A percentile compares a stretch with the other conserved stretches of the same genome.
phyloP scores from a whole-genome alignment of 2,113 vertebrate genomes.

The Tachysurus vachellii region DNA sequence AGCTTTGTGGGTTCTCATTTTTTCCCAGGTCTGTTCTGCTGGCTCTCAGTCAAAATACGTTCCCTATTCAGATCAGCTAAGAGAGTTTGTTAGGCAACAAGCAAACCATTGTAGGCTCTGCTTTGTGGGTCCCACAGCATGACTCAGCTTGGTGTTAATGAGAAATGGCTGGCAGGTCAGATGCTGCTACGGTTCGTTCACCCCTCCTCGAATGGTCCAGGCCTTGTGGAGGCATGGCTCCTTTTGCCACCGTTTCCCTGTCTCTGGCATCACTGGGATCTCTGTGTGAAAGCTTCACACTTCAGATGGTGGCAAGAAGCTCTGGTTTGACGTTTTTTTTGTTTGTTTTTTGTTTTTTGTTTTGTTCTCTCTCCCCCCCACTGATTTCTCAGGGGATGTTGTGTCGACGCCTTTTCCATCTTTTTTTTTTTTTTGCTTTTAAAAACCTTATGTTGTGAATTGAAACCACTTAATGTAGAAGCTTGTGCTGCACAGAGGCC shows the following conservation, averaged over 20 bases:
- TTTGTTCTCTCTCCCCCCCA: too few species aligned
- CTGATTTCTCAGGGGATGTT: background rate
- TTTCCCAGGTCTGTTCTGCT: slow-evolving; percentile 32
- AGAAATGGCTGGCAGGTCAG: slow-evolving; percentile 48
- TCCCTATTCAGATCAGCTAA: slow-evolving; percentile 47
- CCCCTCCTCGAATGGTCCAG: slow-evolving; percentile 35
- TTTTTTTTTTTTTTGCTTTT: background rate
- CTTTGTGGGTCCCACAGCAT: slow-evolving; percentile 44
- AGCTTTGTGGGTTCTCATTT: background rate
- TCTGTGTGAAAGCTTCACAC: slow-evolving; percentile 34
- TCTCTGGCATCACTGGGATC: slow-evolving; percentile 31
- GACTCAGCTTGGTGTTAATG: slow-evolving; percentile 56
- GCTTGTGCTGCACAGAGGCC: too few species aligned
- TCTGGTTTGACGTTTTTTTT: background rate
- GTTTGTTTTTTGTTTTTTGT: background rate
- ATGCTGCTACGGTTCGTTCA: slow-evolving; percentile 52
- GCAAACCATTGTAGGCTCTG: slow-evolving; percentile 54
- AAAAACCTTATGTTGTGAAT: background rate
- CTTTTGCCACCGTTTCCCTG: slow-evolving; percentile 27
- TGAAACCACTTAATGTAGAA: background rate
- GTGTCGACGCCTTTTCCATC: background rate
- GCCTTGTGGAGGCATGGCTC: slow-evolving; percentile 42
- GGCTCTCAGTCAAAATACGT: slow-evolving; percentile 35
- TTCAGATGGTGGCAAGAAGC: slow-evolving; percentile 10
- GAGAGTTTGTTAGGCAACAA: slow-evolving; percentile 63